Conservation (phyloP, 2,797 vertebrate genomes). For the Rhynchonycteris naso region DNA sequence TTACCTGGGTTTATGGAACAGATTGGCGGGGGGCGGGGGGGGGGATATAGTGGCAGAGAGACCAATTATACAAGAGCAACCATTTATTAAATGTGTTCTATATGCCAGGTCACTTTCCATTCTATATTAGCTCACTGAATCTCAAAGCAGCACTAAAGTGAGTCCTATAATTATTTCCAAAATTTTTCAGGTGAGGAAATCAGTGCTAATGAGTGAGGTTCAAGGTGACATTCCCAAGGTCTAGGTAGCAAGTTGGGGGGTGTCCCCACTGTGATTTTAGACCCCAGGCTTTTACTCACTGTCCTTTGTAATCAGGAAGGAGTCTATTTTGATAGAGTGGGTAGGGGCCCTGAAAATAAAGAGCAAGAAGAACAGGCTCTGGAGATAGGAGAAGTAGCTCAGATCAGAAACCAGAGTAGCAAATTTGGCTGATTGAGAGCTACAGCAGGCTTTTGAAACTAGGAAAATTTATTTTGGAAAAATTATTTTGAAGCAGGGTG, state of each 20-base stretch:
- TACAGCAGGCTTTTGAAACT: constrained; percentile 33
- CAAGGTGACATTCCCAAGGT: constrained; percentile 28
- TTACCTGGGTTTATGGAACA: background rate
- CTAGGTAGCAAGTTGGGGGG: background rate
- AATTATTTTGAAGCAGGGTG: background rate
- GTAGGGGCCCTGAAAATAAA: background rate
- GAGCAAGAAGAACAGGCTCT: background rate
- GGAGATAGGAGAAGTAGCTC: background rate
- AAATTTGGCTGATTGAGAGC: background rate
- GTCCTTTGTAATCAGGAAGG: background rate
- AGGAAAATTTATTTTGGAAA: constrained; percentile 21
- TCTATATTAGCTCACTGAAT: constrained; percentile 37
- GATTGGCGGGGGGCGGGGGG: background rate
- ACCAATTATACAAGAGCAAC: background rate
- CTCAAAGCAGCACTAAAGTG: constrained; percentile 8
- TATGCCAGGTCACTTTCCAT: background rate
- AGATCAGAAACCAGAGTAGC: background rate
- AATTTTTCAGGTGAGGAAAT: constrained; percentile 18
- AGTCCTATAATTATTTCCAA: background rate
- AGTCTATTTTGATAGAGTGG: background rate
- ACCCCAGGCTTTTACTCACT: background rate
- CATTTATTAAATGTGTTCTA: background rate
- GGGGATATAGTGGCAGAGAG: background rate
- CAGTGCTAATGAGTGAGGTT: background rate
- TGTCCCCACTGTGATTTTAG: background rate